phyloP scores from a whole-genome alignment of 2,888 invertebrate genomes.

The Apodemia mormo region DNA sequence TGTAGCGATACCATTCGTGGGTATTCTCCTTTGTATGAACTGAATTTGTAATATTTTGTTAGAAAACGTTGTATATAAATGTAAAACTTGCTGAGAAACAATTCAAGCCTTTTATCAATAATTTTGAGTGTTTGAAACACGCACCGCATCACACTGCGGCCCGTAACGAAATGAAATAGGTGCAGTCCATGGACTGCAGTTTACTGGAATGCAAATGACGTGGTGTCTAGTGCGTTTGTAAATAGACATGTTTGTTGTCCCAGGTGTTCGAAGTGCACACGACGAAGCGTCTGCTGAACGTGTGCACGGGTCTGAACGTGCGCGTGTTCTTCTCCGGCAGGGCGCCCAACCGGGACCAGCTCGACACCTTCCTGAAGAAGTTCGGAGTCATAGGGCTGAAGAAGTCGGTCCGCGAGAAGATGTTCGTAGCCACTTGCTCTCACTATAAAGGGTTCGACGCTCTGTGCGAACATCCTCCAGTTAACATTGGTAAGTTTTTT shows the following conservation, averaged over 20 bases:
- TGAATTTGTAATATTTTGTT: too few species aligned
- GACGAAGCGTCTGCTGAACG: conserved; percentile 46
- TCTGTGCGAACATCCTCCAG: neutral
- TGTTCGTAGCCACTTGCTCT: conserved; percentile 40
- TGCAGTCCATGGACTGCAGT: too few species aligned
- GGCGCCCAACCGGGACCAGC: conserved; percentile 25
- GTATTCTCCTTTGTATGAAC: too few species aligned
- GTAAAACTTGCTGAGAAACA: conserved; percentile 9
- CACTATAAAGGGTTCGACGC: conserved; percentile 44
- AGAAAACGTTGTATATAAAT: conserved; percentile 9
- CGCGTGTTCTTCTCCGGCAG: conserved; percentile 42
- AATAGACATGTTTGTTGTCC: neutral
- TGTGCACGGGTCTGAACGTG: conserved; percentile 40
- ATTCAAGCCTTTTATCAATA: too few species aligned
- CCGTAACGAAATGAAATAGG: neutral
- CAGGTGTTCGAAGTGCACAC: conserved; percentile 46
- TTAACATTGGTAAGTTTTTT: conserved; percentile 1
- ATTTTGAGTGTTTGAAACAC: too few species aligned
- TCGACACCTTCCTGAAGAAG: conserved; percentile 41
- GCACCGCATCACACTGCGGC: neutral
- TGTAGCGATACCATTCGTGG: too few species aligned
- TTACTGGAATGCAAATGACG: too few species aligned
- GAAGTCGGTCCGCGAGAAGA: conserved; percentile 37
- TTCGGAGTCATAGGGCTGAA: conserved; percentile 43
- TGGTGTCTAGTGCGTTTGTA: too few species aligned